phyloP scores from a whole-genome alignment of 2,797 vertebrate genomes.

The Notamacropus eugenii region DNA sequence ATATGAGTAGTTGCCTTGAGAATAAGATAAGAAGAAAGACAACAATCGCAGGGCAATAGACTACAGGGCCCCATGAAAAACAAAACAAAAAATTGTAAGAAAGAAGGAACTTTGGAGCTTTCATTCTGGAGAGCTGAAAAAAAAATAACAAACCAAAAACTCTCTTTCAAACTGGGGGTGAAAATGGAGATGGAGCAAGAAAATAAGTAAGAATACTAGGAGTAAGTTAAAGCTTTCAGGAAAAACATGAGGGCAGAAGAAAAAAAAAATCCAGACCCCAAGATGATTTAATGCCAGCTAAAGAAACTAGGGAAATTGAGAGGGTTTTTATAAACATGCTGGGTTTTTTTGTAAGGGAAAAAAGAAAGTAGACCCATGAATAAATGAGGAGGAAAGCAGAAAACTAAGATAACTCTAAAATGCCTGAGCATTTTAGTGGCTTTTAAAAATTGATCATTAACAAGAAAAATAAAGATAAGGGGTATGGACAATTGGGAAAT shows the following conservation, averaged over 20 bases:
- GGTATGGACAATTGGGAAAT: background rate
- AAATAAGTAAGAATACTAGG: background rate
- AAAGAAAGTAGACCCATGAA: conserved; percentile 12
- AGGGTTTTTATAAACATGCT: conserved; percentile 61
- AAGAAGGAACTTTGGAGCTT: background rate
- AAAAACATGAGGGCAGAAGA: conserved; percentile 31
- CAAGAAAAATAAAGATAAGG: conserved; percentile 44
- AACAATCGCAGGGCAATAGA: background rate
- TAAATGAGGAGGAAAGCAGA: background rate
- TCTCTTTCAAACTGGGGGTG: conserved; percentile 4
- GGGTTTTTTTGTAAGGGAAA: background rate
- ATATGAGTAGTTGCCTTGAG: conserved; percentile 55
- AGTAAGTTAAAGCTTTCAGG: conserved; percentile 50
- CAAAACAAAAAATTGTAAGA: conserved; percentile 15
- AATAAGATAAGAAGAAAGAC: conserved; percentile 57
- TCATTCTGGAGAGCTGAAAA: background rate
- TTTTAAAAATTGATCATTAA: conserved; percentile 28
- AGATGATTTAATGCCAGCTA: conserved; percentile 40
- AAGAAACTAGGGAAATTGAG: conserved; percentile 25
- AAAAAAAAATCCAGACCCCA: background rate
- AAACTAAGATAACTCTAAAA: background rate
- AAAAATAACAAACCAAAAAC: conserved; percentile 8
- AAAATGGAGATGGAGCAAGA: background rate
- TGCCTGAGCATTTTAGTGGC: conserved; percentile 29
- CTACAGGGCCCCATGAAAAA: conserved; percentile 36